These are phyloP conservation scores for Gadus chalcogrammus DNA, from an alignment of 2,113 vertebrate genomes.

Conservation along the genomic window DNA sequence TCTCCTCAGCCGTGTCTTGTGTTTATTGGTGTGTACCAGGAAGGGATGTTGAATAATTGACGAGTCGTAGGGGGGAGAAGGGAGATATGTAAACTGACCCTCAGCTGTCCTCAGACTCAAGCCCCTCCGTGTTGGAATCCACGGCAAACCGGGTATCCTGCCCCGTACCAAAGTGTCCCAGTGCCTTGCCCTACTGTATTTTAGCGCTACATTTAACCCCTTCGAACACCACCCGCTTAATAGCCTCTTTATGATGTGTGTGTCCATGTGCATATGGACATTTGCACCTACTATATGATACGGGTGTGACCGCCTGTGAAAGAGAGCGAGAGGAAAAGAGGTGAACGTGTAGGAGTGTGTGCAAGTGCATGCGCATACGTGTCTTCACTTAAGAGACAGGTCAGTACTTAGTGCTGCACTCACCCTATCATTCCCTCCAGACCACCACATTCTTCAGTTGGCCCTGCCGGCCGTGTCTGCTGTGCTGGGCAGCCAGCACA, in stretches of 20 bases:
- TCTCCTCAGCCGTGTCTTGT: slow-evolving; percentile 34
- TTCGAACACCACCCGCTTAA: too few relatives aligned
- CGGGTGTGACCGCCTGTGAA: background rate
- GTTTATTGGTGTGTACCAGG: slow-evolving; percentile 48
- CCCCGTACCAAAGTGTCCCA: slow-evolving; percentile 11
- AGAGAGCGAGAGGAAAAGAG: background rate
- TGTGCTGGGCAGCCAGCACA: too few relatives aligned
- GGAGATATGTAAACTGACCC: slow-evolving; percentile 66
- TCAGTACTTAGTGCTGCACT: slow-evolving; percentile 62
- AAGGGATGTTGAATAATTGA: slow-evolving; percentile 70
- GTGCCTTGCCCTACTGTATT: background rate
- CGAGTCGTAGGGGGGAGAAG: slow-evolving; percentile 31
- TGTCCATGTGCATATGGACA: too few relatives aligned
- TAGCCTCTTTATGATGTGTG: too few relatives aligned
- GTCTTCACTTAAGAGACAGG: slow-evolving; percentile 41
- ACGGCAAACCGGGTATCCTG: slow-evolving; percentile 3
- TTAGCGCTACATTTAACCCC: too few relatives aligned
- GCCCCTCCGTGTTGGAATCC: slow-evolving; percentile 38
- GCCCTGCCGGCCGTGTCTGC: too few relatives aligned
- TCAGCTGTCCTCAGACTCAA: slow-evolving; percentile 30
- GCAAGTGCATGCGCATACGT: background rate
- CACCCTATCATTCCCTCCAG: slow-evolving; percentile 49
- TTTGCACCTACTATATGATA: too few relatives aligned
- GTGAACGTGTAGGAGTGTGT: background rate
- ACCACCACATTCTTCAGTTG: slow-evolving; percentile 30